These are phyloP conservation scores for Equus przewalskii DNA, from an alignment of 2,113 vertebrate species.

Conservation along the genomic window DNA sequence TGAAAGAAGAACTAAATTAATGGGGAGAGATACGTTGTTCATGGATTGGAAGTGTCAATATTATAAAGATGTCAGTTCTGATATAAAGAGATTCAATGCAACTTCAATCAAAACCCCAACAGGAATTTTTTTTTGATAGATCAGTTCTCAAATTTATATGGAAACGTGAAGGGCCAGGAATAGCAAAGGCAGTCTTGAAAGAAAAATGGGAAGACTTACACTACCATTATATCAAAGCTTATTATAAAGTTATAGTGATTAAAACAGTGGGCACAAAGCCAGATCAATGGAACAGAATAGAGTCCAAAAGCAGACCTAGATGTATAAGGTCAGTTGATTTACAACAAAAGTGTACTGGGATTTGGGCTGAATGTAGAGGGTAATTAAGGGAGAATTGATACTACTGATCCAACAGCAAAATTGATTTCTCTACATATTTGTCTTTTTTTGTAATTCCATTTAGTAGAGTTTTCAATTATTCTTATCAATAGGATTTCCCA, in stretches of 20 bases:
- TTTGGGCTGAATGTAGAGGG: slow-evolving; percentile 40
- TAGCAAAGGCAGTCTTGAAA: slow-evolving; percentile 29
- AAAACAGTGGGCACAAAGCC: not conserved
- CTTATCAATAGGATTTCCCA: not conserved
- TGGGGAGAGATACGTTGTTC: not conserved
- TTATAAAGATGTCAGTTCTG: slow-evolving; percentile 9
- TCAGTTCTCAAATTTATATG: slow-evolving; percentile 19
- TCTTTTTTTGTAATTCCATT: not conserved
- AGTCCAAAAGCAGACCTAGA: slow-evolving; percentile 26
- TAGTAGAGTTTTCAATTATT: slow-evolving; percentile 39
- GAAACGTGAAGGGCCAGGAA: slow-evolving; percentile 17
- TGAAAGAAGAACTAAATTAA: slow-evolving; percentile 34
- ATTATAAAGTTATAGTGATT: slow-evolving; percentile 21
- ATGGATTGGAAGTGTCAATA: not conserved
- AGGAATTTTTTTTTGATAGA: not conserved
- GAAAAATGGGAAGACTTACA: slow-evolving; percentile 38
- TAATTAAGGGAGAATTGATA: slow-evolving; percentile 53
- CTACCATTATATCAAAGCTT: not conserved
- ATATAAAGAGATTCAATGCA: not conserved
- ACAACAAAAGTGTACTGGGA: not conserved
- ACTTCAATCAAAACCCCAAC: not conserved
- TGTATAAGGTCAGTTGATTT: not conserved
- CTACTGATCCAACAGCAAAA: not conserved
- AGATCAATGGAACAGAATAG: not conserved
- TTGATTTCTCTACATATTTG: not conserved